phyloP scores from a whole-genome alignment of 2,797 vertebrate species.

The Luscinia megarhynchos region DNA sequence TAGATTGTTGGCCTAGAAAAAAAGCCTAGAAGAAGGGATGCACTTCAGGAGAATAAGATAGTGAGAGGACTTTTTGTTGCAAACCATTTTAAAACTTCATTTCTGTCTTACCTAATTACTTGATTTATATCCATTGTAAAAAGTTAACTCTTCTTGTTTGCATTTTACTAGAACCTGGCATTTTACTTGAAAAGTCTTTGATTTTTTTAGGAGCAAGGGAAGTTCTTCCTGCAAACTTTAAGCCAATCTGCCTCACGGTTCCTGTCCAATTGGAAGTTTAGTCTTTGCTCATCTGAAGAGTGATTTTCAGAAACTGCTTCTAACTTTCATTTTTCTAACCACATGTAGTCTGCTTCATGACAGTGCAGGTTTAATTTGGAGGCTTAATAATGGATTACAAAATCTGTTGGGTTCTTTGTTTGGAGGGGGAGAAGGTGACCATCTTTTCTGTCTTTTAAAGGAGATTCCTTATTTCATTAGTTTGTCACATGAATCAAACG shows the following conservation, averaged over 20 bases:
- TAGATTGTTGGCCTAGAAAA: not conserved
- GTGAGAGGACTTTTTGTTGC: not conserved
- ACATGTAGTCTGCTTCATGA: not conserved
- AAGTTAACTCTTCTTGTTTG: not conserved
- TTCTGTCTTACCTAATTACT: not conserved
- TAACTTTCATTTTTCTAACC: not conserved
- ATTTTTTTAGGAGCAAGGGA: not conserved
- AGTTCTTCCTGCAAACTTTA: not conserved
- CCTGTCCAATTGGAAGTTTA: not conserved
- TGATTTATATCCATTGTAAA: not conserved
- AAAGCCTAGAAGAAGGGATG: not conserved
- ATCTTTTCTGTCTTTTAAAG: not conserved
- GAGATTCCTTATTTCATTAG: not conserved
- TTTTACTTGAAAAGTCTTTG: not conserved
- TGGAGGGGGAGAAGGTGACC: accelerated
- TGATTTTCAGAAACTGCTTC: not conserved
- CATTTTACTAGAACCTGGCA: not conserved
- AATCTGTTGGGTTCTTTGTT: not conserved
- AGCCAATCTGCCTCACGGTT: not conserved
- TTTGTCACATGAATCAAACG: not conserved
- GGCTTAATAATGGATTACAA: not conserved
- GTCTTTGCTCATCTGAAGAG: not conserved
- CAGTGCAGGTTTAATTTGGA: not conserved
- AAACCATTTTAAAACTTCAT: not conserved
- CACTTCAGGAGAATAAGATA: not conserved